Conservation (phyloP, 2,797 vertebrate genomes). For the Eulemur rubriventer region DNA sequence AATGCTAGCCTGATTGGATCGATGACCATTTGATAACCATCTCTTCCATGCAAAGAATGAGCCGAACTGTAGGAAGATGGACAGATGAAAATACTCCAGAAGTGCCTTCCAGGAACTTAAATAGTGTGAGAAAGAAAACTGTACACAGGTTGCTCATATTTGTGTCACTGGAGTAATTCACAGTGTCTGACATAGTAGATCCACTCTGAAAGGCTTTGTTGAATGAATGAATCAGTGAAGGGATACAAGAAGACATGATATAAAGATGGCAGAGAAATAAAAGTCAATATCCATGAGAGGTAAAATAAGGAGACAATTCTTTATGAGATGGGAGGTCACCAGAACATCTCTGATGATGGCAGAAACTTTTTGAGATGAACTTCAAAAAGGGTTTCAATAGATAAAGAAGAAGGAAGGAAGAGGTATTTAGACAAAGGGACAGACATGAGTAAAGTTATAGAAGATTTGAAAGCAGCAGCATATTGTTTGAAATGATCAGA, state of each 20-base stretch:
- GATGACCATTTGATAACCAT: neutral
- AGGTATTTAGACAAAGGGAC: neutral
- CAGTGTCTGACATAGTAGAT: neutral
- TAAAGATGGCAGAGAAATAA: neutral
- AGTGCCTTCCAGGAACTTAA: neutral
- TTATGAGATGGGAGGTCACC: neutral
- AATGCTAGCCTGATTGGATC: conserved; percentile 1
- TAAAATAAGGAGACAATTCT: neutral
- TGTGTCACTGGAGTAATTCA: neutral
- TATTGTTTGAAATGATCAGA: conserved; percentile 11
- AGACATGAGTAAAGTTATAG: neutral
- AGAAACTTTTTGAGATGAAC: neutral
- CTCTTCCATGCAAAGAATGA: neutral
- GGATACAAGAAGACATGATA: neutral
- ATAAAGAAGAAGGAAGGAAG: neutral
- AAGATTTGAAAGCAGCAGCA: neutral
- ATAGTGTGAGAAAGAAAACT: neutral
- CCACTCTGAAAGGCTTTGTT: neutral
- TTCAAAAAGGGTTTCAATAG: neutral
- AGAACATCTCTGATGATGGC: neutral
- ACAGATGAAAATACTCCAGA: neutral
- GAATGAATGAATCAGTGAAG: neutral
- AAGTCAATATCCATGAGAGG: neutral
- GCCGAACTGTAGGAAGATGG: neutral
- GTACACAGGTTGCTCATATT: neutral